Percentiles rank a stretch among this genome's conserved stretches.
Conservation (phyloP, 2,888 invertebrate species). For the Lottia scabra region DNA sequence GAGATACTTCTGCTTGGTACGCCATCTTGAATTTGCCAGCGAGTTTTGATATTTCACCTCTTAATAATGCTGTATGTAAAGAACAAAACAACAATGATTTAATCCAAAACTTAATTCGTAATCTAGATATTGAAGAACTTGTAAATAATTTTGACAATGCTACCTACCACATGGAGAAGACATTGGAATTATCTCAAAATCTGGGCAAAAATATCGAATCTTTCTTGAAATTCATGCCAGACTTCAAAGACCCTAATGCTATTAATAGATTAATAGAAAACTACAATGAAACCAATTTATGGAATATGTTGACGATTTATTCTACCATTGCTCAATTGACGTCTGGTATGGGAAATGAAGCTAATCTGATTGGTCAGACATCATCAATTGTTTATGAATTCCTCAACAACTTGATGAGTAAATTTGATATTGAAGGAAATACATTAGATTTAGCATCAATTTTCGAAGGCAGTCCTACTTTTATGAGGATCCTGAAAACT, state of each 20-base stretch:
- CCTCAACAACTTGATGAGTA: slow-evolving; percentile 27
- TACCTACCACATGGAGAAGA: slow-evolving; percentile 33
- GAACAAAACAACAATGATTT: slow-evolving; percentile 21
- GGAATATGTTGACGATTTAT: slow-evolving; percentile 14
- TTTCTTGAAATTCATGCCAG: slow-evolving; percentile 31
- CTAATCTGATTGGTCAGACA: slow-evolving; percentile 14
- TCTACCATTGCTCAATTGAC: slow-evolving; percentile 1
- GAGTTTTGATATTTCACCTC: slow-evolving; percentile 26
- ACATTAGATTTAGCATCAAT: slow-evolving; percentile 35
- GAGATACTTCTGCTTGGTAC: slow-evolving; percentile 17
- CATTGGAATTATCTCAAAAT: slow-evolving; percentile 28
- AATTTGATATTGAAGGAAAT: slow-evolving; percentile 22
- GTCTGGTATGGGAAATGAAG: not conserved
- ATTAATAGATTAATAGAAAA: not conserved
- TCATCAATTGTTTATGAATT: slow-evolving; percentile 24
- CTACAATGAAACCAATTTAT: slow-evolving; percentile 20
- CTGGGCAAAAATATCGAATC: slow-evolving; percentile 24
- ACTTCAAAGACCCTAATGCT: slow-evolving; percentile 13
- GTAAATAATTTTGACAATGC: slow-evolving; percentile 18
- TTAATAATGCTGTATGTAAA: slow-evolving; percentile 30
- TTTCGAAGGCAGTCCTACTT: slow-evolving; percentile 29
- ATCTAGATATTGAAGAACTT: slow-evolving; percentile 25
- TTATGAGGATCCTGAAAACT: slow-evolving; percentile 25
- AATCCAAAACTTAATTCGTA: slow-evolving; percentile 21
- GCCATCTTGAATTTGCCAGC: slow-evolving; percentile 27